Evolutionary conservation across 1,140 invertebrate species (phyloP).

Genomic region (Drosophila prosaltans): DNA sequence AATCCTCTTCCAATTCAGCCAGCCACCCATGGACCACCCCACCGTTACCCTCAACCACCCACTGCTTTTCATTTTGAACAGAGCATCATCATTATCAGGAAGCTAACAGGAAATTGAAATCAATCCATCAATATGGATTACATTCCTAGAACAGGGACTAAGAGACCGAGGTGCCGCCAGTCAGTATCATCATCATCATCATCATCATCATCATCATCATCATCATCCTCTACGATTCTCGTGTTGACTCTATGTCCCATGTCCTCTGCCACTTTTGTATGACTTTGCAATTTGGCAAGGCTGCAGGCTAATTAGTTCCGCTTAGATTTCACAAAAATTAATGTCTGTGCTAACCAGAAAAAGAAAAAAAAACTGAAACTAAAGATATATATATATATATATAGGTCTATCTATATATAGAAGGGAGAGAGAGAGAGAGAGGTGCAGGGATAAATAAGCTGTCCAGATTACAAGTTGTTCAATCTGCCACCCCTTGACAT

Average conservation of each 20-base stretch:
- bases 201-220: background rate
- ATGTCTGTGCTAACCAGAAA: constrained; percentile 42
- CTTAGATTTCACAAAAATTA: constrained; percentile 79
- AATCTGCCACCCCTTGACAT: no score
- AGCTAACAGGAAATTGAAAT: constrained; percentile 82
- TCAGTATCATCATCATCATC: constrained; percentile 45
- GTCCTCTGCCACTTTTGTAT: constrained; percentile 50
- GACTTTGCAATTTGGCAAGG: constrained; percentile 77
- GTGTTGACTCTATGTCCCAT: constrained; percentile 5
- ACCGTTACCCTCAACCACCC: no score
- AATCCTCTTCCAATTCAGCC: constrained; percentile 1
- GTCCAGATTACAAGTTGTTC: no score
- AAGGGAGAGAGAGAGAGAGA: no score
- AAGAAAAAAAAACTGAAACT: background rate
- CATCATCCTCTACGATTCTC: no score
- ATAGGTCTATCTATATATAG: no score
- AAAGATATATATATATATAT: no score
- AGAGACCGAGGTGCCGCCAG: constrained; percentile 65
- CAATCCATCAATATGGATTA: constrained; percentile 83
- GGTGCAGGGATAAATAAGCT: no score
- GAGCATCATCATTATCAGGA: constrained; percentile 11
- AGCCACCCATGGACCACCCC: background rate
- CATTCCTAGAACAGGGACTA: constrained; percentile 32
- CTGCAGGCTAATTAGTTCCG: constrained; percentile 78
- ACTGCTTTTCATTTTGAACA: no score